Conservation (phyloP, 2,888 invertebrate species). For the Eupithecia centaureata region DNA sequence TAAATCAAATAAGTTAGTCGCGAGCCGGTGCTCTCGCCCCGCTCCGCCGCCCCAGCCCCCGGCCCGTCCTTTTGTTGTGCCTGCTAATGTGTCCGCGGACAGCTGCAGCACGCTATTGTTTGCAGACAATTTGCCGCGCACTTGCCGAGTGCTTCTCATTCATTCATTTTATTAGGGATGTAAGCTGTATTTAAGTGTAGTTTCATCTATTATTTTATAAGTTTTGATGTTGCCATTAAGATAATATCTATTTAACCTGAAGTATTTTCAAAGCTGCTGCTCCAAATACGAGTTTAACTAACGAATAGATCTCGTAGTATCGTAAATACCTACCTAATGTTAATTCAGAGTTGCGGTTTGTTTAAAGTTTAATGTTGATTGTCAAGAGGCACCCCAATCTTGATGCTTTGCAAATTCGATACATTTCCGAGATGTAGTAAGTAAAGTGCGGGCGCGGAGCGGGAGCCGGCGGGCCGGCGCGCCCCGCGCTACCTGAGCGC, state of each 20-base stretch:
- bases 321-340: no score
- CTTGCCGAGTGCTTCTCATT: constrained; percentile 12
- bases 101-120: constrained; percentile 41
- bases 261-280: neutral
- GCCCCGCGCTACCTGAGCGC: neutral
- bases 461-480: neutral
- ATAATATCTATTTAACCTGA: no score
- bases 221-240: no score
- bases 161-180: neutral
- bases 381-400: neutral
- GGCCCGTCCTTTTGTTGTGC: constrained; percentile 27
- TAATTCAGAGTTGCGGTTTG: no score
- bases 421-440: no score
- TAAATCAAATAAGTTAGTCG: constrained; percentile 79
- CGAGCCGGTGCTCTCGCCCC: neutral
- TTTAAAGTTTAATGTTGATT: neutral
- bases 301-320: no score
- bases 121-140: constrained; percentile 26
- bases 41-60: neutral
- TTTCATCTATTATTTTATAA: no score
- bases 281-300: no score
- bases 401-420: neutral
- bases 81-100: constrained; percentile 47
- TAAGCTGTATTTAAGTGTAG: neutral
- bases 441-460: neutral